Evolutionary conservation across 2,797 vertebrate species (phyloP).

Genomic region (Cirrhinus molitorella): DNA sequence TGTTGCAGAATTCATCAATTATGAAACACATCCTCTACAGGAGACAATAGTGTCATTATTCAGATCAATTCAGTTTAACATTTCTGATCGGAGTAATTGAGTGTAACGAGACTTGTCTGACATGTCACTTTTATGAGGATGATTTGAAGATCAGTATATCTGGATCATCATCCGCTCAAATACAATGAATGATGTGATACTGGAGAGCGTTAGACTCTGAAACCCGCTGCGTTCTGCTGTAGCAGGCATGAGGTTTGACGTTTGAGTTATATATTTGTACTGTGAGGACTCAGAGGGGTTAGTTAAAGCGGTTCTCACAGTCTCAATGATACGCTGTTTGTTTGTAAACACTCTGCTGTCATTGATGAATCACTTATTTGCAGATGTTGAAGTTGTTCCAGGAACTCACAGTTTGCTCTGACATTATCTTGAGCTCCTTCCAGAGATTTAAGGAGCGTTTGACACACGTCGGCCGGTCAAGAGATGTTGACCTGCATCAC

Average conservation of each 20-base stretch:
- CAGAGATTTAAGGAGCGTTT: neutral
- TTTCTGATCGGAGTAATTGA: neutral
- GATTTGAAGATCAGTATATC: neutral
- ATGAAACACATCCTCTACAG: neutral
- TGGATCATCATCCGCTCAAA: neutral
- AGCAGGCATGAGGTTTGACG: no score
- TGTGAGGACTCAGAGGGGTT: neutral
- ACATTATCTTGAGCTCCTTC: neutral
- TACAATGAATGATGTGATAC: neutral
- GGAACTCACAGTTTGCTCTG: neutral
- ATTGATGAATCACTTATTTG: neutral
- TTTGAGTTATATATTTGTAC: neutral
- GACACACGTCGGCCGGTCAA: neutral
- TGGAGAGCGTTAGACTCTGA: neutral
- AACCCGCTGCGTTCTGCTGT: neutral
- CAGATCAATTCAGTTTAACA: neutral
- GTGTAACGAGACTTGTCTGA: neutral
- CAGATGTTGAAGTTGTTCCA: neutral
- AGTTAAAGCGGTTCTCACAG: neutral
- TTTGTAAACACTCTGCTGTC: neutral
- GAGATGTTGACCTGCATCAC: neutral
- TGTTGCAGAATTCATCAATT: neutral
- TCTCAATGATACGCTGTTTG: neutral
- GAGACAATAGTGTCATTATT: neutral
- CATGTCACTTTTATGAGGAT: neutral